A percentile compares a stretch with the other conserved stretches of the same genome.
Evolutionary conservation across 2,113 vertebrate genomes (phyloP).

Genomic region (Hippocampus guttulatus): DNA sequence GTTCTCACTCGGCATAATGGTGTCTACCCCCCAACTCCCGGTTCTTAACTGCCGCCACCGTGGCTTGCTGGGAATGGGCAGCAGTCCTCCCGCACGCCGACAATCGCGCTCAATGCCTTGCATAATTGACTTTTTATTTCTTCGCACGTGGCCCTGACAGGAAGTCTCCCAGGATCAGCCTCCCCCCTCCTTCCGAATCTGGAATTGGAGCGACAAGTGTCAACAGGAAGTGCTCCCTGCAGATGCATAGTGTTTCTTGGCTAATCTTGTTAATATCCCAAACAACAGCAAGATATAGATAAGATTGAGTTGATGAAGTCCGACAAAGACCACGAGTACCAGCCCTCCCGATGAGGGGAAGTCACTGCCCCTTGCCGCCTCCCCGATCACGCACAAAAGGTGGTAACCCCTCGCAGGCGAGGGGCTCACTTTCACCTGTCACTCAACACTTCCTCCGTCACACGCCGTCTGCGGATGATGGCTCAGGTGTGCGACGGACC

Average conservation of each 20-base stretch:
- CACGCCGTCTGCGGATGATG: background rate
- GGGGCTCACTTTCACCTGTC: constrained; percentile 71
- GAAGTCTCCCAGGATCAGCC: constrained; percentile 74
- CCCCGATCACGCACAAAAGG: constrained; percentile 65
- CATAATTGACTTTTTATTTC: constrained; percentile 76
- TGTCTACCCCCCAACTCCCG: constrained; percentile 80
- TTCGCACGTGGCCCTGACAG: constrained; percentile 80
- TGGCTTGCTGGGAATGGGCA: constrained; percentile 80
- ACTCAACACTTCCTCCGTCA: constrained; percentile 52
- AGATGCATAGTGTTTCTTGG: background rate
- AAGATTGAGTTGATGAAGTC: constrained; percentile 32
- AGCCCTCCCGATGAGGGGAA: constrained; percentile 43
- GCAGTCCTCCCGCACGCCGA: constrained; percentile 66
- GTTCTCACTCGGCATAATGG: constrained; percentile 98
- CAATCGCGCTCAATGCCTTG: constrained; percentile 64
- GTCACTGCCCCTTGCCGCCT: constrained; percentile 36
- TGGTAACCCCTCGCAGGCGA: constrained; percentile 42
- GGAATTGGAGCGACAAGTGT: background rate
- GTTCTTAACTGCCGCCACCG: constrained; percentile 84
- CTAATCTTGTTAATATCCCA: constrained; percentile 25
- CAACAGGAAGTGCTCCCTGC: background rate
- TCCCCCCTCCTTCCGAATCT: constrained; percentile 1
- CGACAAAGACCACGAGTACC: constrained; percentile 20
- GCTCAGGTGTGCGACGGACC: constrained; percentile 47
- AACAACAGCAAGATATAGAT: constrained; percentile 47